phyloP scores from a whole-genome alignment of 2,797 vertebrate genomes.

The Lagocephalus sceleratus region DNA sequence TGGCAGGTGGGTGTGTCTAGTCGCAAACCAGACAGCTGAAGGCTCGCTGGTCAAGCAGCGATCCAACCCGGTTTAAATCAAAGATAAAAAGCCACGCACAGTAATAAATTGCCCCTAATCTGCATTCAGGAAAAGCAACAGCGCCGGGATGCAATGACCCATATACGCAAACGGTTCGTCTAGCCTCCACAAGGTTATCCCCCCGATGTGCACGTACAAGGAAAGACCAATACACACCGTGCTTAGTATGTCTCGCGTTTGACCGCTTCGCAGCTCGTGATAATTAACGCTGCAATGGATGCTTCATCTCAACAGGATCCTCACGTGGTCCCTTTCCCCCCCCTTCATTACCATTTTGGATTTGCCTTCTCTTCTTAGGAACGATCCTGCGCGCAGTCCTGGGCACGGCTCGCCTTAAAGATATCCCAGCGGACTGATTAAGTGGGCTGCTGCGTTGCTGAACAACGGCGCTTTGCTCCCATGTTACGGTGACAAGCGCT shows the following conservation, averaged over 20 bases:
- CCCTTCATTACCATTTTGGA: constrained; percentile 46
- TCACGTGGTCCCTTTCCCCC: constrained; percentile 33
- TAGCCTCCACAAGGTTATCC: constrained; percentile 8
- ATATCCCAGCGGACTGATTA: constrained; percentile 47
- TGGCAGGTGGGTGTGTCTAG: constrained; percentile 63
- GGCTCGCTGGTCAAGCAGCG: not conserved
- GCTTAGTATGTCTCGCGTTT: constrained; percentile 34
- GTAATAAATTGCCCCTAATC: constrained; percentile 2
- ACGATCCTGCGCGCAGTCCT: constrained; percentile 19
- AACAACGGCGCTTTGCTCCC: constrained; percentile 54
- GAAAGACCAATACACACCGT: constrained; percentile 46
- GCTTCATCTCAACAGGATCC: constrained; percentile 36
- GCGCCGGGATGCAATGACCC: constrained; percentile 11
- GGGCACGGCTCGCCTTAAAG: constrained; percentile 16
- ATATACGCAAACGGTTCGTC: constrained; percentile 4
- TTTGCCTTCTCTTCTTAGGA: constrained; percentile 21
- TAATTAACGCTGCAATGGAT: constrained; percentile 45
- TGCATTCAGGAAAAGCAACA: constrained; percentile 7
- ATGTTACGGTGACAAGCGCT: constrained; percentile 63
- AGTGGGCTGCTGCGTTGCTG: constrained; percentile 45
- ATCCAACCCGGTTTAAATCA: not conserved
- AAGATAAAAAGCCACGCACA: constrained; percentile 3
- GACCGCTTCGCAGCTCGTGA: constrained; percentile 46
- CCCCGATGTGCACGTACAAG: constrained; percentile 9
- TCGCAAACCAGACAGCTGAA: not conserved